A percentile compares a stretch with the other conserved stretches of the same genome.
Evolutionary conservation across 2,888 invertebrate genomes (phyloP).

Genomic region (Apeira syringaria): DNA sequence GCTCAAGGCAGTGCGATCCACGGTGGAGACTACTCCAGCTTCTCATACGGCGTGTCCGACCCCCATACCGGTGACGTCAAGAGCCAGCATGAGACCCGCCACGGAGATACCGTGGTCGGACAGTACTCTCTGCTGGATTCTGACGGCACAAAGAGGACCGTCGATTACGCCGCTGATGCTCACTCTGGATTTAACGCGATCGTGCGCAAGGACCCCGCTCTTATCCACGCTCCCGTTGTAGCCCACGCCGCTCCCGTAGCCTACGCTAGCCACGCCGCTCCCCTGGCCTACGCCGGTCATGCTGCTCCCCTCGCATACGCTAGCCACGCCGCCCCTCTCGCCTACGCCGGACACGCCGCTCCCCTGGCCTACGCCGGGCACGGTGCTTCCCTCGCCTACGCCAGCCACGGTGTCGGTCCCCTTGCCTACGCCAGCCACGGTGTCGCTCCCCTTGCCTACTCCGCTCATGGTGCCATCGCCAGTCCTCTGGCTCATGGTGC

Average conservation of each 20-base stretch:
- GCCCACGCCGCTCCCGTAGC: conserved; percentile 47
- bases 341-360: conserved; percentile 38
- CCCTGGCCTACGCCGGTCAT: conserved; percentile 36
- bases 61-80: conserved; percentile 78
- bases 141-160: conserved; percentile 85
- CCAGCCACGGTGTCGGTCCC: conserved; percentile 39
- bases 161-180: conserved; percentile 83
- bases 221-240: conserved; percentile 44
- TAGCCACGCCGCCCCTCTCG: conserved; percentile 37
- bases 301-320: conserved; percentile 36
- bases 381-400: conserved; percentile 41
- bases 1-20: conserved; percentile 68
- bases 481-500: conserved; percentile 42
- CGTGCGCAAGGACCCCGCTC: conserved; percentile 75
- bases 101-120: conserved; percentile 85
- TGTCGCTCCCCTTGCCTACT: conserved; percentile 33
- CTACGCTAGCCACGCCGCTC: conserved; percentile 34
- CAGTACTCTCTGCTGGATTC: conserved; percentile 81
- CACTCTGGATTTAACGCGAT: conserved; percentile 83
- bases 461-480: conserved; percentile 30
- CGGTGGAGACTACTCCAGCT: conserved; percentile 69
- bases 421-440: conserved; percentile 42
- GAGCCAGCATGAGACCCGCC: conserved; percentile 85
- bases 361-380: conserved; percentile 35
- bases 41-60: conserved; percentile 75